phyloP scores from a whole-genome alignment of 2,888 invertebrate genomes.

The Cyrtodaria siliqua region DNA sequence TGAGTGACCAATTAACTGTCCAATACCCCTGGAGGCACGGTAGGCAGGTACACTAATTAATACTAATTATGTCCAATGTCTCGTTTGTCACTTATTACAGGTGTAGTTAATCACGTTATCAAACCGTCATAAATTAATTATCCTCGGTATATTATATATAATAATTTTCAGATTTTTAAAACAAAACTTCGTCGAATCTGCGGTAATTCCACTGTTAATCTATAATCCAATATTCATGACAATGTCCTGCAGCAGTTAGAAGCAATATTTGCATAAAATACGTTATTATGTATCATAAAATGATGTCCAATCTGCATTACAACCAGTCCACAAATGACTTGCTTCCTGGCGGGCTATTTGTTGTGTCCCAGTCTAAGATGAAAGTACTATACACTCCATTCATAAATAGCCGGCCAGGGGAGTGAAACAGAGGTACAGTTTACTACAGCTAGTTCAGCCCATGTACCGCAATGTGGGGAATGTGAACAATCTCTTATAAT shows the following conservation, averaged over 20 bases:
- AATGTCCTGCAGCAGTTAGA: too few species aligned
- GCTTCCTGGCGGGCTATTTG: conserved; percentile 45
- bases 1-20: conserved; percentile 1
- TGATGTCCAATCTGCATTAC: conserved; percentile 33
- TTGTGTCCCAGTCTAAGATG: conserved; percentile 56
- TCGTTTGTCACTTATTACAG: conserved; percentile 5
- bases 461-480: conserved; percentile 1
- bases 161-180: neutral
- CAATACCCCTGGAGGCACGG: neutral
- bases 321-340: conserved; percentile 46
- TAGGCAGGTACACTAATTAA: conserved; percentile 24
- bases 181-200: too few species aligned
- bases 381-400: conserved; percentile 64
- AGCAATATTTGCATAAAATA: too few species aligned
- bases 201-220: too few species aligned
- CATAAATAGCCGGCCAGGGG: conserved; percentile 55
- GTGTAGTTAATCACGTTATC: conserved; percentile 9
- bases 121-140: conserved; percentile 1
- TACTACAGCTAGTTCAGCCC: neutral
- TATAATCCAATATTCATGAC: too few species aligned
- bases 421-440: conserved; percentile 42
- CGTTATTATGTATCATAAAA: too few species aligned
- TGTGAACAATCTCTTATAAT: neutral
- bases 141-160: neutral
- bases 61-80: conserved; percentile 27